Evolutionary conservation across 1,140 invertebrate species (phyloP).

Genomic region (Copidosoma floridanum): DNA sequence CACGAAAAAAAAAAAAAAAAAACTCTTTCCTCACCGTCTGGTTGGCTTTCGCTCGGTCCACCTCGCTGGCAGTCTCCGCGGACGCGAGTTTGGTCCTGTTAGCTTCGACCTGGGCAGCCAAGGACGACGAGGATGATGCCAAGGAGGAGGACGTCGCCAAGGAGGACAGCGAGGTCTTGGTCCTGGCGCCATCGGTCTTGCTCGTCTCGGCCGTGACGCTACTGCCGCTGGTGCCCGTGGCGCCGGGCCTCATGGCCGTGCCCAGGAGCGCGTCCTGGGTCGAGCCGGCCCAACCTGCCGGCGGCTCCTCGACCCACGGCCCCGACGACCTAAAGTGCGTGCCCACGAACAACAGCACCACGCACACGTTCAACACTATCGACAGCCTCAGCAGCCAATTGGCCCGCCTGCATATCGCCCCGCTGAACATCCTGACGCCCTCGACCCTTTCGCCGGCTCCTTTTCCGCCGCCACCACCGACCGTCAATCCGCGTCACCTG

Average conservation of each 20-base stretch:
- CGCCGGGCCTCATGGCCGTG: not conserved
- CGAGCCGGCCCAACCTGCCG: slow-evolving; percentile 39
- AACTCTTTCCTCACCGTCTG: not conserved
- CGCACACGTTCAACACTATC: slow-evolving; percentile 70
- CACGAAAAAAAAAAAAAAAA: too few species aligned
- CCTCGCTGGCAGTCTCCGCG: not conserved
- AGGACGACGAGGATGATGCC: slow-evolving; percentile 8
- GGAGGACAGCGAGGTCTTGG: too few species aligned
- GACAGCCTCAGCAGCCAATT: slow-evolving; percentile 73
- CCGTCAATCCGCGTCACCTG: not conserved
- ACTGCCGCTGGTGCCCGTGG: not conserved
- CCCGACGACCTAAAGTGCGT: slow-evolving; percentile 55
- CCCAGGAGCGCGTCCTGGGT: not conserved
- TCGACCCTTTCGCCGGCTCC: not conserved
- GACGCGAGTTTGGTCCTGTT: not conserved
- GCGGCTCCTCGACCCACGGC: slow-evolving; percentile 52
- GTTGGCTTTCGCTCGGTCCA: not conserved
- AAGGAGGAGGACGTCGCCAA: not conserved
- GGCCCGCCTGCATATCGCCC: slow-evolving; percentile 60
- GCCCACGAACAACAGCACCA: slow-evolving; percentile 68
- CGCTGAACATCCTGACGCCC: slow-evolving; percentile 33
- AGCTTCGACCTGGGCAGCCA: not conserved
- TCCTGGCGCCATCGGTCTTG: not conserved
- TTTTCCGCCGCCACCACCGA: not conserved
- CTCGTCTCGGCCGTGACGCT: not conserved